Conservation (phyloP, 23 tunicate species). For the Oikopleura dioica region DNA sequence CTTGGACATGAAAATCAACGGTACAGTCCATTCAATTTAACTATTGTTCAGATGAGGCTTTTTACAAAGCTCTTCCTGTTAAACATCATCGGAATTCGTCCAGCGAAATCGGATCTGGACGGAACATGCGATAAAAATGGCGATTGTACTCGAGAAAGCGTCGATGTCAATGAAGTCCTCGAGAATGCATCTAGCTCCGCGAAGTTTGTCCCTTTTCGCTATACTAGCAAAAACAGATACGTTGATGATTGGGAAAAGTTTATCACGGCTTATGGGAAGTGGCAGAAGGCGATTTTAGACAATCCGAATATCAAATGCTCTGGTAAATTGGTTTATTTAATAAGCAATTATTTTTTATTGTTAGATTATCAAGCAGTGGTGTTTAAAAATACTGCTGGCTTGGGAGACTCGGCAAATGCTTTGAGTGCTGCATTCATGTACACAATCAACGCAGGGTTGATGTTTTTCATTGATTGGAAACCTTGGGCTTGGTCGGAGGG, state of each 20-base stretch:
- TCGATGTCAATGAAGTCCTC: too few species aligned
- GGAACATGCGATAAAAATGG: not conserved
- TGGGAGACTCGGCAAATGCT: not conserved
- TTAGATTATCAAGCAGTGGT: not conserved
- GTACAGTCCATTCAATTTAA: too few species aligned
- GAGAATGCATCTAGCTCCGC: not conserved
- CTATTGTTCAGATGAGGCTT: too few species aligned
- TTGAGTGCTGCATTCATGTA: not conserved
- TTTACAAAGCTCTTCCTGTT: too few species aligned
- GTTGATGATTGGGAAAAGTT: not conserved
- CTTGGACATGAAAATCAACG: too few species aligned
- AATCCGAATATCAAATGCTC: not conserved
- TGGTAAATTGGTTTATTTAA: not conserved
- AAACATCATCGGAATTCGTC: too few species aligned
- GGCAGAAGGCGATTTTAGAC: not conserved
- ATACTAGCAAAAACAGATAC: not conserved
- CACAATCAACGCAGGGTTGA: not conserved
- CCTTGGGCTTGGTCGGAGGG: not conserved
- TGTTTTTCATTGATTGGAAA: not conserved
- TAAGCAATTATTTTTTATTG: not conserved
- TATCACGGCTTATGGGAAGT: not conserved
- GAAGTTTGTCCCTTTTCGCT: not conserved
- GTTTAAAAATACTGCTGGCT: not conserved
- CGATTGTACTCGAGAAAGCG: not conserved
- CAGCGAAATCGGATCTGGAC: too few species aligned